Base-by-base conservation (phyloP, 2,888 invertebrate genomes). In the Drosophila paramelanica region DNA sequence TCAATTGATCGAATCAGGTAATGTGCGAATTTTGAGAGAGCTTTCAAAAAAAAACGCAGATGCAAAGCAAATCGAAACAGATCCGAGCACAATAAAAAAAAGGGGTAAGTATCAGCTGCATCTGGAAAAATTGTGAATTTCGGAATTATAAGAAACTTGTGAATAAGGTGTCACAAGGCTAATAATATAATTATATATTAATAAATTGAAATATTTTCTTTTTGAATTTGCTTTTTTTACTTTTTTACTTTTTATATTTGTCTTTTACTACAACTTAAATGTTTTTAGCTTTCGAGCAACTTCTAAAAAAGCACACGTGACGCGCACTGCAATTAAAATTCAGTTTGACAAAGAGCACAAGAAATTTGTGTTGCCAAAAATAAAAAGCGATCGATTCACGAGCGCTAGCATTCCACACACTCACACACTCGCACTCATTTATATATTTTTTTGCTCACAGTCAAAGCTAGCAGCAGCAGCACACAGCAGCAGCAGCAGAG, bases 1-100 rank as follows among this genome's bases (percentile, higher is more conserved):
- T 66, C 62, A 79, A 76, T 75, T 73, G 76, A 86, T 83, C 81
- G 61, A 61, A 80, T 83, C 82, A 83, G 87, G 82, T 82, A 82
- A 86, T 68, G 50, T 64, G 73, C 56, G 73, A 72, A 66, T 66
- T 52, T 55, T 20, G 23, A 41, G 39, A 47, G 58, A 70, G 66
- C 60, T 61, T 61, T 39, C 17, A 23, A 23, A 23, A 60, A 50
- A 74, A 50, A 49, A n/a, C 47, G 71, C 74, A 82, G 86, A 79
- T 75, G 86, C 81, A 69, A 52, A 42, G 46, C 38, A 46, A 46
- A 31, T 27, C 25, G 36, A 52, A 66, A 47, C 45, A 52, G 65
- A 72, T 43, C 33, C 39, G 45, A 6, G 55, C 31, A 62, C 46
- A 55, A 43, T 33, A 52, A 50, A 51, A 43, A 73, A 73, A 67